A percentile compares a stretch with the other conserved stretches of the same genome.
Conservation (phyloP, 2,888 invertebrate genomes). For the Sarcophaga subvicina region DNA sequence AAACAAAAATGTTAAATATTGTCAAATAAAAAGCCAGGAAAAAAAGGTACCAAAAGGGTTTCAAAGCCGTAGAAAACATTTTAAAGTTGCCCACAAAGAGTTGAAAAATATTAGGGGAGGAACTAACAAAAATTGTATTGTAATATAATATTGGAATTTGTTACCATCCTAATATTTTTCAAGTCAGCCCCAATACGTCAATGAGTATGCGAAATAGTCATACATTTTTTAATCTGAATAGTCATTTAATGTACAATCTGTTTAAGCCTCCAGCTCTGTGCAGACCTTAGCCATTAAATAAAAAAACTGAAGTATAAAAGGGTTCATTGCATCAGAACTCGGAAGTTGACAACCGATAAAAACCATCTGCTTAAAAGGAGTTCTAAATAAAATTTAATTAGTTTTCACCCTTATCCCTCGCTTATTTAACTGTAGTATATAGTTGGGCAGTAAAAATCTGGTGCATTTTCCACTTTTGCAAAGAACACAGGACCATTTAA, state of each 20-base stretch:
- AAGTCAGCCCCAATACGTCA: neutral
- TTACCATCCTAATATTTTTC: neutral
- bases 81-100: slow-evolving; percentile 51
- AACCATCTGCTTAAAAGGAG: neutral
- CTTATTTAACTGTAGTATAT: too few relatives aligned
- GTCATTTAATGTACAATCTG: slow-evolving; percentile 10
- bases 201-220: slow-evolving; percentile 2
- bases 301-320: neutral
- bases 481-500: too few relatives aligned
- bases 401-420: too few relatives aligned
- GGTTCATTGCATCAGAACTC: slow-evolving; percentile 1
- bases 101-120: neutral
- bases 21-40: slow-evolving; percentile 8
- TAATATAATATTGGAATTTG: neutral
- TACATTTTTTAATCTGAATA: slow-evolving; percentile 39
- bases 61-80: slow-evolving; percentile 33
- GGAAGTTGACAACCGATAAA: slow-evolving; percentile 10
- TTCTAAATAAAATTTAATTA: too few relatives aligned
- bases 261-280: too few relatives aligned
- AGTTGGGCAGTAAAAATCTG: too few relatives aligned
- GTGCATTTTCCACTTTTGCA: too few relatives aligned
- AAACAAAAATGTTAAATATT: slow-evolving; percentile 41
- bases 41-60: slow-evolving; percentile 32
- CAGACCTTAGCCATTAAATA: slow-evolving; percentile 14
- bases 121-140: too few relatives aligned